Conservation (phyloP, 2,888 invertebrate genomes). For the Graphium colonna region DNA sequence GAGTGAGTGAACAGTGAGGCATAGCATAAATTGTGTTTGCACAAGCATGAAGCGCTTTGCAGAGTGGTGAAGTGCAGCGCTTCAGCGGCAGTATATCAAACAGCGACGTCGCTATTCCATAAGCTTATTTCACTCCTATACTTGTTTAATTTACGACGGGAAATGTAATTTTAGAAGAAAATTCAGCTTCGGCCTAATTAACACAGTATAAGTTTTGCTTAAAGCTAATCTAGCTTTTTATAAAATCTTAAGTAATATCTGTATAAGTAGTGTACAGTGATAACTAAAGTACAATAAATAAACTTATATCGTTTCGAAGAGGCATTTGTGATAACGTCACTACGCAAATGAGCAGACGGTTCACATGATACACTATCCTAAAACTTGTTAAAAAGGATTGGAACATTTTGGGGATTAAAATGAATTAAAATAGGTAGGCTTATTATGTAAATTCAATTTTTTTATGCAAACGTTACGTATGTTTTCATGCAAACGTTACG, state of each 20-base stretch:
- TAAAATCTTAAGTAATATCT: background rate
- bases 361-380: too few relatives aligned
- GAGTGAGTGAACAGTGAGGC: slow-evolving; percentile 15
- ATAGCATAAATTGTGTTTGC: slow-evolving; percentile 24
- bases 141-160: slow-evolving; percentile 15
- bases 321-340: too few relatives aligned
- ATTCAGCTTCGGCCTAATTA: slow-evolving; percentile 8
- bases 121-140: slow-evolving; percentile 12
- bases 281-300: too few relatives aligned
- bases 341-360: too few relatives aligned
- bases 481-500: too few relatives aligned
- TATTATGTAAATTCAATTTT: too few relatives aligned
- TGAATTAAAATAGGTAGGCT: too few relatives aligned
- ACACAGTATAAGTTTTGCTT: background rate
- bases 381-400: too few relatives aligned
- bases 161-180: slow-evolving; percentile 19
- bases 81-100: slow-evolving; percentile 20
- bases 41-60: slow-evolving; percentile 20
- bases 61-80: slow-evolving; percentile 13
- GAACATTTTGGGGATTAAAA: too few relatives aligned
- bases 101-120: slow-evolving; percentile 12
- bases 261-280: too few relatives aligned
- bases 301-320: too few relatives aligned
- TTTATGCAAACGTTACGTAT: too few relatives aligned
- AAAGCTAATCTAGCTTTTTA: background rate